A percentile compares a stretch with the other conserved stretches of the same genome.
Evolutionary conservation across 1,140 invertebrate genomes (phyloP).

Genomic region (Drosophila jambulina): DNA sequence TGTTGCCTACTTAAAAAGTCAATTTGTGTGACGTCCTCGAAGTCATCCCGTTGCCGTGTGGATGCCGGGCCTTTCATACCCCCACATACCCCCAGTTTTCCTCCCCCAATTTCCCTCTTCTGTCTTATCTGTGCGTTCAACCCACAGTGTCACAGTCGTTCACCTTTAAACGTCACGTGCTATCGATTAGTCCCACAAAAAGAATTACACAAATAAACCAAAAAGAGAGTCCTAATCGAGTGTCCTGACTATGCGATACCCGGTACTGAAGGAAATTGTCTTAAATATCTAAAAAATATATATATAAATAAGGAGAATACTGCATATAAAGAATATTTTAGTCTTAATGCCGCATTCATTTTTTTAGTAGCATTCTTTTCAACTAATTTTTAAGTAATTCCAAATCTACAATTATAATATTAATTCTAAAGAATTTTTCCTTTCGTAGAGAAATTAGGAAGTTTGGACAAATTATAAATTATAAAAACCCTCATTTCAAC

Average conservation of each 20-base stretch:
- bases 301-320: background rate
- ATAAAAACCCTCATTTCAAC: no score
- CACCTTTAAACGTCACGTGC: constrained; percentile 79
- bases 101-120: constrained; percentile 1
- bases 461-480: no score
- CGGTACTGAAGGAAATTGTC: background rate
- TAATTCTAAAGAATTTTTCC: no score
- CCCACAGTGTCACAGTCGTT: constrained; percentile 65
- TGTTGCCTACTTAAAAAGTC: constrained; percentile 80
- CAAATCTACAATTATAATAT: background rate
- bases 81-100: background rate
- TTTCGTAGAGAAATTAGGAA: no score
- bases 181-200: constrained; percentile 65
- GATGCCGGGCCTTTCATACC: constrained; percentile 9
- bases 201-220: constrained; percentile 16
- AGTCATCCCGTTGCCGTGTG: constrained; percentile 56
- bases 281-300: background rate
- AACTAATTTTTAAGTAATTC: background rate
- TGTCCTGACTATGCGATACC: constrained; percentile 2
- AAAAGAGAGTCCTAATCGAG: background rate
- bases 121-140: constrained; percentile 50
- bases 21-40: constrained; percentile 65
- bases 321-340: no score
- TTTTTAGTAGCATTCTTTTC: no score
- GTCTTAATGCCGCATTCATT: no score